These are phyloP conservation scores for Drosophila pectinifera DNA, from an alignment of 1,140 invertebrate species.

Conservation along the genomic window DNA sequence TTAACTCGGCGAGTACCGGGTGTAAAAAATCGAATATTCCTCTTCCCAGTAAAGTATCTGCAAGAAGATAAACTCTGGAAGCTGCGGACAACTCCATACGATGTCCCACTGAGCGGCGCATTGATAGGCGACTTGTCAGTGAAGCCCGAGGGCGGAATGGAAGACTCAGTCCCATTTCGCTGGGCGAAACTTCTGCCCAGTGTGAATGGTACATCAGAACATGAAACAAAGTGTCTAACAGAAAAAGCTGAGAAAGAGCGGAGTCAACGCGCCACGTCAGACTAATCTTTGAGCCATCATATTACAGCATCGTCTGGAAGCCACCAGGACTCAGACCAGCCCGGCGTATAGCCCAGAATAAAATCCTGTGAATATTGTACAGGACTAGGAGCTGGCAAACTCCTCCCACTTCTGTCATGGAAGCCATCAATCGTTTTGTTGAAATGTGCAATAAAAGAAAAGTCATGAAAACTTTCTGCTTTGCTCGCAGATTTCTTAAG, in stretches of 20 bases:
- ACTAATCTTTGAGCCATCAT: slow-evolving; percentile 81
- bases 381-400: slow-evolving; percentile 20
- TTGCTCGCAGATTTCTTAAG: slow-evolving; percentile 75
- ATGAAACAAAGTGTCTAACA: slow-evolving; percentile 76
- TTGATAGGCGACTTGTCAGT: slow-evolving; percentile 64
- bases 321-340: slow-evolving; percentile 30
- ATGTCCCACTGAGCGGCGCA: slow-evolving; percentile 34
- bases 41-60: not conserved
- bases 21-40: not conserved
- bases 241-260: slow-evolving; percentile 54
- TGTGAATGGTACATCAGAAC: slow-evolving; percentile 41
- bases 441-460: slow-evolving; percentile 85
- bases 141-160: slow-evolving; percentile 7
- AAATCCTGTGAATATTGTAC: slow-evolving; percentile 81
- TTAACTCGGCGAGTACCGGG: not conserved
- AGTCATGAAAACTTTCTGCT: slow-evolving; percentile 84
- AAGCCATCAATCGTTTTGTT: slow-evolving; percentile 85
- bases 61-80: slow-evolving; percentile 6
- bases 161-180: not conserved
- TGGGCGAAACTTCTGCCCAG: slow-evolving; percentile 2
- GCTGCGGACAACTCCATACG: slow-evolving; percentile 29
- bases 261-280: slow-evolving; percentile 64
- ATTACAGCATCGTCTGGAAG: slow-evolving; percentile 65
- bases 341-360: slow-evolving; percentile 21
- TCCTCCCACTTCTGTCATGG: slow-evolving; percentile 65